Conservation (phyloP, 1,140 invertebrate genomes). For the Micrasema minimum region DNA sequence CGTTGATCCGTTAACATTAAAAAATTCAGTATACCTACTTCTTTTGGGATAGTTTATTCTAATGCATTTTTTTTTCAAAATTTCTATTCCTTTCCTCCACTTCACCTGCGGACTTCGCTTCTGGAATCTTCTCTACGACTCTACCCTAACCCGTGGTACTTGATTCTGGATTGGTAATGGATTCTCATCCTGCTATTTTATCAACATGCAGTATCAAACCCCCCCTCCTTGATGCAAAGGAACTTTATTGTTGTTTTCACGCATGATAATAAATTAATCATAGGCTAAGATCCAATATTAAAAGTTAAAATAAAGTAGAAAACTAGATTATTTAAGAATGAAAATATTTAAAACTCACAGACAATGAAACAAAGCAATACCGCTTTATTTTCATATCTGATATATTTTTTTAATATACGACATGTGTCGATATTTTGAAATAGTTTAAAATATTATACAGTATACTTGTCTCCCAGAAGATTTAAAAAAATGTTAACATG, state of each 20-base stretch:
- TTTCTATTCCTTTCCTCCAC: slow-evolving; percentile 20
- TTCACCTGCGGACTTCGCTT: slow-evolving; percentile 1
- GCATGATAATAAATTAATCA: slow-evolving; percentile 7
- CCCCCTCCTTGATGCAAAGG: slow-evolving; percentile 18
- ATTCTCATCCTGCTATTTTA: neutral
- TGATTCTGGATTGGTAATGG: too few relatives aligned
- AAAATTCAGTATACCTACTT: too few relatives aligned
- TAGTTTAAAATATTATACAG: too few relatives aligned
- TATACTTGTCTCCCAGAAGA: neutral
- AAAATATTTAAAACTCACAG: neutral
- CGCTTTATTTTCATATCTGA: neutral
- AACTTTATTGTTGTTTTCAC: slow-evolving; percentile 3
- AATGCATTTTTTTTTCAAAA: slow-evolving; percentile 15
- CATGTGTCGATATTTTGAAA: neutral
- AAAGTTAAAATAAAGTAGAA: too few relatives aligned
- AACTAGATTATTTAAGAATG: too few relatives aligned
- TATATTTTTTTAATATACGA: neutral
- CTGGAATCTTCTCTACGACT: neutral
- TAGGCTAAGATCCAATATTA: too few relatives aligned
- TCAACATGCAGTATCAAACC: slow-evolving; percentile 16
- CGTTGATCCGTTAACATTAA: too few relatives aligned
- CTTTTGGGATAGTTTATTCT: too few relatives aligned
- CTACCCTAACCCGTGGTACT: neutral
- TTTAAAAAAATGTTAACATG: neutral
- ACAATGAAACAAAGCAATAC: neutral